Percentiles rank a stretch among this genome's conserved stretches.
phyloP scores from a whole-genome alignment of 2,888 invertebrate genomes.

The Gasteruption jaculator region DNA sequence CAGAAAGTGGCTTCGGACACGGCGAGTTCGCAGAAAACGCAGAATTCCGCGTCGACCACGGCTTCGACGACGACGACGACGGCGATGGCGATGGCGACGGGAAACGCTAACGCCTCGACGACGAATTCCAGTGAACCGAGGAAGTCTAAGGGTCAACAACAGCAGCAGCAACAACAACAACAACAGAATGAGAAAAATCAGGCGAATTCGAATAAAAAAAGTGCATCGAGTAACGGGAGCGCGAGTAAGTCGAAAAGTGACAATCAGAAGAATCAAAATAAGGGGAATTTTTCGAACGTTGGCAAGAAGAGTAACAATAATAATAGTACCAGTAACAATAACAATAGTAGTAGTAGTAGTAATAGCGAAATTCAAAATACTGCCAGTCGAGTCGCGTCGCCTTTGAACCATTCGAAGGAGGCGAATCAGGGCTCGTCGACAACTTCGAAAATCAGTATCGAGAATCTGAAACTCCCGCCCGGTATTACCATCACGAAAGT shows the following conservation, averaged over 20 bases:
- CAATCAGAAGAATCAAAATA: conserved; percentile 32
- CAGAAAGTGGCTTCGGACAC: conserved; percentile 24
- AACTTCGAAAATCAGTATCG: conserved; percentile 43
- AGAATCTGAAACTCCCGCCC: conserved; percentile 60
- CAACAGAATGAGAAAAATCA: conserved; percentile 23
- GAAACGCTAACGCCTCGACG: too few relatives aligned
- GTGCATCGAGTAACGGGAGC: conserved; percentile 17
- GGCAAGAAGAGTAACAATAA: conserved; percentile 27
- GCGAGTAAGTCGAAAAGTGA: conserved; percentile 29
- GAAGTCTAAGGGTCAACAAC: conserved; percentile 16
- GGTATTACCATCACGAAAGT: conserved; percentile 78
- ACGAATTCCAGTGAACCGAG: too few relatives aligned
- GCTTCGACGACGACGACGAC: conserved; percentile 21
- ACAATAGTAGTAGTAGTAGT: conserved; percentile 22
- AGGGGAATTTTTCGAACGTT: too few relatives aligned
- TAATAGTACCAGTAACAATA: conserved; percentile 25
- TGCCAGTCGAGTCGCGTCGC: conserved; percentile 23
- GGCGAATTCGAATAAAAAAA: conserved; percentile 17
- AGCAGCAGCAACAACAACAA: conserved; percentile 20
- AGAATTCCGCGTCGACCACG: conserved; percentile 15
- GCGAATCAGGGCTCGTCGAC: too few relatives aligned
- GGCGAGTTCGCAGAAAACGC: conserved; percentile 19
- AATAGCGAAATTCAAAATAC: conserved; percentile 23
- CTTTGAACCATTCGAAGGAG: conserved; percentile 41
- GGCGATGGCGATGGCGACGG: too few relatives aligned